Base-by-base conservation (phyloP, 2,888 invertebrate genomes). In the Lasioglossum calceatum region DNA sequence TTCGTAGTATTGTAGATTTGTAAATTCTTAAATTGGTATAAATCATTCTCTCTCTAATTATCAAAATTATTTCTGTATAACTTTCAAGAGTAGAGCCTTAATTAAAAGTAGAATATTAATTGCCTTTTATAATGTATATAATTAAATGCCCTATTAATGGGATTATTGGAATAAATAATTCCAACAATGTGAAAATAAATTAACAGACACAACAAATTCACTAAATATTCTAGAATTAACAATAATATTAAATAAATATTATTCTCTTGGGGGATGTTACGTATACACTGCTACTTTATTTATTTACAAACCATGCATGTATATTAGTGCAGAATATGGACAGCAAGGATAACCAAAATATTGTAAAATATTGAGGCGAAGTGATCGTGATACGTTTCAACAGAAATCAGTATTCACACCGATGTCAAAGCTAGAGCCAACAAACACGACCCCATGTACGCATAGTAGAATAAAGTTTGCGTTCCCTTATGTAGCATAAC, bases 381-480 rank as follows among this genome's bases (percentile, higher is more conserved):
- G 3, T 8, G 32, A 14, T 16, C 1, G 0, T 7, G 16, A 16
- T 32, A 7, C 32, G 64, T 32, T 32, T 32, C 32, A 64, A 8
- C 19, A 16, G 19, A 32, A 64, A 32, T 19, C 36, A 64, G 64
- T 36, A 64, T 64, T 64, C 64, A 3, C 64, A 19, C 8, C 64
- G 64, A 36, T 64, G 32, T 36, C 64, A 19, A 64, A 8, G 23
- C 47, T 23, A 77, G 3, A 16, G 19, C 16, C 64, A 42, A 64
- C 64, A 73, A 80, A 80, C 67, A 47, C 32, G 36, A 80, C 14
- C n/a, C 14, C 39, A 54, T 79, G 8, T 3, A 32, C 12, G 16
- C 36, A 16, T 23, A 27, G 70, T 58, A n/a, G 75, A 81, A 75
- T 75, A 14, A 58, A 80, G 67, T 82, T 82, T 80, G 54, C 50